Base-by-base conservation (phyloP, 2,888 invertebrate species). In the Linnaemya vulpina region DNA sequence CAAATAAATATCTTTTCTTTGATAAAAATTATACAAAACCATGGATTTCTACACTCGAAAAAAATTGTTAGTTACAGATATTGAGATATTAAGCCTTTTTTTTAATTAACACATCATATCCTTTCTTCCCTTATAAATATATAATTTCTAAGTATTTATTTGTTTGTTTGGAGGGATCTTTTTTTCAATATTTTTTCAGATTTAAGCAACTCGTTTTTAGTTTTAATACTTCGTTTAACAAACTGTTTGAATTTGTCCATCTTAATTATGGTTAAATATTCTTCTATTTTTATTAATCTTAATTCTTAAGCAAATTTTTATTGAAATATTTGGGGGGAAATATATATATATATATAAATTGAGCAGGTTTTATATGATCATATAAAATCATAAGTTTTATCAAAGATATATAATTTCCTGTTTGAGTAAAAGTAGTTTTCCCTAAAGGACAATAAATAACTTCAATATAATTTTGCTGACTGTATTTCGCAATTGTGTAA, bases 121-220 rank as follows among this genome's bases (percentile, higher is more conserved):
- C 4, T 1, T 55, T 74, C n/a, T 67, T 62, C n/a, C 15, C 13
- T 58, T 65, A 73, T 73, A 77, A 81, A 77, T 84, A 80, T 81
- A 71, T 53, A 49, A 51, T 60, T 35, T 60, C 38, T n/a, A 5
- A 60, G 17, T 35, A 22, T 78, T 43, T 74, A 2, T 77, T 73
- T 51, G 20, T 51, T 20, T 51, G 10, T 65, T 85, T 85, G 85
- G 85, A 85, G 85, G 85, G 85, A 85, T 85, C 85, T 79, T 82
- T 71, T 77, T 84, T 65, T 65, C 11, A 55, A 68, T 65, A 51
- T 20, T 38, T 76, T 73, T 65, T 81, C 22, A 71, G 35, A 67
- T 58, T 46, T 71, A 60, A 65, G 67, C 46, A 49, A 38, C 60
- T 73, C 22, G 13, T 74, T 62, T 46, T 43, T 43, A 13, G n/a